Base-by-base conservation (phyloP, 1,140 invertebrate species). In the Drosophila tropicalis region DNA sequence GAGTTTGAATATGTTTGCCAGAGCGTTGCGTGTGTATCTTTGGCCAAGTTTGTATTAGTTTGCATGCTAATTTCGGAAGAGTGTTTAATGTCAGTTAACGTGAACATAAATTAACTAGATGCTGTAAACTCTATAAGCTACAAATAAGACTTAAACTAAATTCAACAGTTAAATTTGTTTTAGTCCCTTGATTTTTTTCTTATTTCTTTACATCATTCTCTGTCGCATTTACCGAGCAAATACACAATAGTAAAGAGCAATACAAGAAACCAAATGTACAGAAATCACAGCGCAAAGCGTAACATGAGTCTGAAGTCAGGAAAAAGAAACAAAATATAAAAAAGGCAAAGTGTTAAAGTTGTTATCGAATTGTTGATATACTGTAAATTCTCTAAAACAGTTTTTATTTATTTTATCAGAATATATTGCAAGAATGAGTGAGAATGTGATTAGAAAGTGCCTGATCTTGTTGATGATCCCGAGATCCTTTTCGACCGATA, bases 281-380 rank as follows among this genome's bases (percentile, higher is more conserved):
- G 57, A 87, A 87, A 82, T 82, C 83, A 73, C 72, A 65, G 67
- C 32, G 32, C 32, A 57, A 39, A 66, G 39, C 19, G 32, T 54
- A 67, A 60, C 64, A 47, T 68, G 51, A 65, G 51, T 25, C 51
- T 9, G 17, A 7, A 10, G 56, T 62, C n/a, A 40, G 12, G 12
- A 66, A 54, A 17, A 44, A 44, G 39, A 36, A 60, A 54, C 34
- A 72, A 72, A 76, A 66, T 10, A 44, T 12, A 34, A 10, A 12
- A 34, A 36, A 22, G 5, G 5, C 44, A 47, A 17, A 47, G 1
- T 2, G 15, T 12, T 39, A 39, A 39, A n/a, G 12, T 0, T 39
- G 1, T 13, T 13, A 3, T 4, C 36, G 36, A 39, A 4, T 10
- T 12, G 36, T 13, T 3, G 12, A 39, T 39, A n/a, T 39, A 25